Percentiles rank a stretch among this genome's conserved stretches.
Conservation (phyloP, 2,113 vertebrate species). For the Toxotes jaculatrix region DNA sequence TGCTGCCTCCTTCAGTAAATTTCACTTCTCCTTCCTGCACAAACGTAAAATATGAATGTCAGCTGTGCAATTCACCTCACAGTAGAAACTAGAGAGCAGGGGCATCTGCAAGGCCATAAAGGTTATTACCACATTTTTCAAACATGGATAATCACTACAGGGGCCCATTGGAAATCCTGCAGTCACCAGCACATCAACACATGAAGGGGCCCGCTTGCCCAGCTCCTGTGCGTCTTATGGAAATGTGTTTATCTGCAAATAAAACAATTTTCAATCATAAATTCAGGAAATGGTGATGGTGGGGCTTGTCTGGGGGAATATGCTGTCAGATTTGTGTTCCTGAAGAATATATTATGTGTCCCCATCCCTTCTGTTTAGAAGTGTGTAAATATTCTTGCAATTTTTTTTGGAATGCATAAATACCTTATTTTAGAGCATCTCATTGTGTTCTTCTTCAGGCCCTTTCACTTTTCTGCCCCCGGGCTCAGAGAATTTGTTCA, state of each 20-base stretch:
- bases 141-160: background rate
- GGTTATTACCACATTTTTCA: conserved; percentile 6
- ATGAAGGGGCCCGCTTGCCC: background rate
- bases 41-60: background rate
- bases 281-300: background rate
- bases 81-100: background rate
- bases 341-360: background rate
- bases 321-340: background rate
- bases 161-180: background rate
- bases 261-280: background rate
- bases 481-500: conserved; percentile 10
- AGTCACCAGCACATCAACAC: background rate
- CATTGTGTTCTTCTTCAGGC: conserved; percentile 17
- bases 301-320: background rate
- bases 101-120: conserved; percentile 27
- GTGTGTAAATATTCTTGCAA: background rate
- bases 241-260: background rate
- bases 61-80: background rate
- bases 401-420: background rate
- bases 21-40: background rate
- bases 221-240: background rate
- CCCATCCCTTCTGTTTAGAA: conserved; percentile 16
- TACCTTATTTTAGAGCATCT: conserved; percentile 20
- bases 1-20: too few species aligned
- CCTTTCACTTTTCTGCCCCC: background rate